Percentiles rank a stretch among this genome's conserved stretches.
phyloP scores from a whole-genome alignment of 2,888 invertebrate species.

The Caenorhabditis parvicauda region DNA sequence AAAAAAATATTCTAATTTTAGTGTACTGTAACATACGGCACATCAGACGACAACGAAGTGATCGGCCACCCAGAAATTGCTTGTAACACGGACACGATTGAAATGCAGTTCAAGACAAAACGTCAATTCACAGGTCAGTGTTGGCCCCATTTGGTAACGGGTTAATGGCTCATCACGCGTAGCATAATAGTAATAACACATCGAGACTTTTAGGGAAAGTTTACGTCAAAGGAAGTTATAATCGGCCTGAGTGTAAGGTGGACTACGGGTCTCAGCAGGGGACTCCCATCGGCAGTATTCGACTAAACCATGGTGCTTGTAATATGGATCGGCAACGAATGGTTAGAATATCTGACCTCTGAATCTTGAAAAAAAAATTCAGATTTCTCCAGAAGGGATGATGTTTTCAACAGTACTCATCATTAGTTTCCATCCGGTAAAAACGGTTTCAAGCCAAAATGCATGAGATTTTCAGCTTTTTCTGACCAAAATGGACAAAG shows the following conservation, averaged over 20 bases:
- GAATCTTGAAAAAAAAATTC: constrained; percentile 9
- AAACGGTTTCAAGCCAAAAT: no score
- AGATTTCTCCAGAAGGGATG: constrained; percentile 60
- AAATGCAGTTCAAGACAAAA: constrained; percentile 59
- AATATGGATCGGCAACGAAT: constrained; percentile 62
- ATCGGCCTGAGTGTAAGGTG: constrained; percentile 55
- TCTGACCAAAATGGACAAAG: constrained; percentile 61
- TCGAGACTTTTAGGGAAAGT: no score
- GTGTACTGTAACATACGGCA: no score
- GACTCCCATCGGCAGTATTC: constrained; percentile 55
- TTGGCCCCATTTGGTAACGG: no score
- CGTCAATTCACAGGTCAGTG: no score
- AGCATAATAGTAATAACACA: no score
- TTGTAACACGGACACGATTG: constrained; percentile 60
- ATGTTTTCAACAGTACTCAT: constrained; percentile 61
- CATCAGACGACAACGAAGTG: constrained; percentile 43
- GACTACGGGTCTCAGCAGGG: constrained; percentile 47
- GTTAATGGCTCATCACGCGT: constrained; percentile 40
- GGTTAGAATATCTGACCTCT: constrained; percentile 21
- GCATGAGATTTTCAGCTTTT: constrained; percentile 57
- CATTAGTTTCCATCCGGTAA: constrained; percentile 61
- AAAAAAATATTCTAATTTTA: no score
- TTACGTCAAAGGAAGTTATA: constrained; percentile 62
- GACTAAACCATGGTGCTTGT: constrained; percentile 59
- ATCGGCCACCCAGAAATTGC: constrained; percentile 55